phyloP scores from a whole-genome alignment of 1,140 invertebrate genomes.

The Notospermus geniculatus region DNA sequence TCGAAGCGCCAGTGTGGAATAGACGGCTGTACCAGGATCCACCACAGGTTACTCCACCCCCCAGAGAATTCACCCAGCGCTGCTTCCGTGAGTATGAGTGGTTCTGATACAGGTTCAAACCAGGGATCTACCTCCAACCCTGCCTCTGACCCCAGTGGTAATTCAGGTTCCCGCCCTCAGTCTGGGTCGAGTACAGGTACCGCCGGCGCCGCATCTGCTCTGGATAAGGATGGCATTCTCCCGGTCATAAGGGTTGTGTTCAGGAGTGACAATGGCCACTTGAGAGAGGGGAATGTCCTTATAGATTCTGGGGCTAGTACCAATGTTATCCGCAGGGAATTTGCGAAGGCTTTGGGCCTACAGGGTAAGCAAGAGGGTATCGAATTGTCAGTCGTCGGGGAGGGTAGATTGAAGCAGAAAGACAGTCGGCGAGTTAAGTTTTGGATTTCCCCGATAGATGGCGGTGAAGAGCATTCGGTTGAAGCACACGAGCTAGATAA shows the following conservation, averaged over 20 bases:
- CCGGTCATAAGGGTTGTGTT: slow-evolving; percentile 7
- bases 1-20: too few relatives aligned
- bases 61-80: too few relatives aligned
- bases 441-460: slow-evolving; percentile 3
- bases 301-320: not conserved
- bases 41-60: too few relatives aligned
- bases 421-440: slow-evolving; percentile 9
- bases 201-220: not conserved
- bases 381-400: slow-evolving; percentile 1
- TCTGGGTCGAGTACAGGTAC: too few relatives aligned
- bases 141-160: too few relatives aligned
- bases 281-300: slow-evolving; percentile 3
- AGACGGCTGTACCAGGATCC: too few relatives aligned
- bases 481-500: slow-evolving; percentile 10
- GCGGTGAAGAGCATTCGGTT: slow-evolving; percentile 4
- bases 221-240: not conserved
- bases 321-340: not conserved
- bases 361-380: slow-evolving; percentile 4
- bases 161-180: too few relatives aligned
- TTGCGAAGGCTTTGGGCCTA: slow-evolving; percentile 1
- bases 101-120: too few relatives aligned
- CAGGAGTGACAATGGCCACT: not conserved
- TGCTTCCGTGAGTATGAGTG: too few relatives aligned
- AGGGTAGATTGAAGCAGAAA: not conserved
- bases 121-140: too few relatives aligned